Conservation (phyloP, 2,113 vertebrate genomes). For the Stegastes partitus region DNA sequence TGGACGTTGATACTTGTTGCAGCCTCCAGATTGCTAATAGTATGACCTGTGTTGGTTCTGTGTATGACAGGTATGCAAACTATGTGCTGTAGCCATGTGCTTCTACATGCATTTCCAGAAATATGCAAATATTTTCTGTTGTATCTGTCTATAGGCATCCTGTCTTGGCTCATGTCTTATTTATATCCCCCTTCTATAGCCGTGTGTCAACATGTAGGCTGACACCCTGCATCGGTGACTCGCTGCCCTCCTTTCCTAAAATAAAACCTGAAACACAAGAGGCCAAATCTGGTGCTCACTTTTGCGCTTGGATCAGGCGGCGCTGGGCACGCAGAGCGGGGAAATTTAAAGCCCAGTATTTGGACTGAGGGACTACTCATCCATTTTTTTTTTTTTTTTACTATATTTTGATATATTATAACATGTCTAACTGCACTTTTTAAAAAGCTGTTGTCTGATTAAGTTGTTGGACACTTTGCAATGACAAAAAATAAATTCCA, state of each 20-base stretch:
- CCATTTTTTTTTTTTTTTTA: no score
- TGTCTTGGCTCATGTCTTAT: slow-evolving; percentile 15
- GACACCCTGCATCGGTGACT: slow-evolving; percentile 56
- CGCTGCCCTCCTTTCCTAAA: slow-evolving; percentile 80
- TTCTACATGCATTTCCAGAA: neutral
- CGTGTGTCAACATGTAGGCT: slow-evolving; percentile 63
- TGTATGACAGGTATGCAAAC: neutral
- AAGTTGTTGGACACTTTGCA: no score
- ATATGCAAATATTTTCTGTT: neutral
- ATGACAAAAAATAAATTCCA: no score
- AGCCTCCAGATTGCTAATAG: neutral
- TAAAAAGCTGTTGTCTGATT: no score
- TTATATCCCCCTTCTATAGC: slow-evolving; percentile 34
- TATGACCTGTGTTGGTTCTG: neutral
- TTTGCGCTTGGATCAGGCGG: slow-evolving; percentile 12
- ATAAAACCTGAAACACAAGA: slow-evolving; percentile 68
- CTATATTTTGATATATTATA: no score
- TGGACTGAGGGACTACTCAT: neutral
- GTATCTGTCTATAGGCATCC: neutral
- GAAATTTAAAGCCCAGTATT: slow-evolving; percentile 1
- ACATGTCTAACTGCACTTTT: no score
- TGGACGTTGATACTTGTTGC: neutral
- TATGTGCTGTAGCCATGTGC: neutral
- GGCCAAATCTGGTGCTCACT: slow-evolving; percentile 57
- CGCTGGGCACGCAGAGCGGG: neutral